Evolutionary conservation across 2,113 vertebrate genomes (phyloP), one percentile per base, ranked within the genome.

Genomic region (Chlorodrepanis virens): DNA sequence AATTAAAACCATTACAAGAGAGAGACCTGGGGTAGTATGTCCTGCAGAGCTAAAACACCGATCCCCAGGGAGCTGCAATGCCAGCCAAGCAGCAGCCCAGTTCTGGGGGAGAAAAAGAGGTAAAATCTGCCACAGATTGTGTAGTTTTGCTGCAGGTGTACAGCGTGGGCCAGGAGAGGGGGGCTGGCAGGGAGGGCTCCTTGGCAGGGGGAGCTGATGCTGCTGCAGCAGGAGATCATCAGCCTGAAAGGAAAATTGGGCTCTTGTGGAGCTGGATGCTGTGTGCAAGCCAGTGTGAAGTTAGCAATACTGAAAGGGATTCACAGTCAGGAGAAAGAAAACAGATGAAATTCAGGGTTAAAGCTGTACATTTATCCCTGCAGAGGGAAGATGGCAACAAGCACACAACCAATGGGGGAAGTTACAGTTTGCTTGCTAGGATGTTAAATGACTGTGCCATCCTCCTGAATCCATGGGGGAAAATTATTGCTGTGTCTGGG

Each of bases 241-340:
- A 90, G 63, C 85, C 86, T 93, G 83, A 88, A 92, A 92, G 77
- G 89, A 80, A 93, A 93, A 92, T 35, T 67, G 88, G 72, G 54
- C 45, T 89, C 63, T 40, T 78, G 54, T 44, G 56, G 79, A 89
- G 91, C 0, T 49, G 89, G 87, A 68, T 79, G 69, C 91, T 94
- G 89, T 12, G 72, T n/a, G 56, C 21, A 17, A 94, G 56, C 15
- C 79, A 31, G 75, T 45, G 75, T 54, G 79, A 70, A 78, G 56
- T 56, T 47, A 18, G 44, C 28, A 35, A 3, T 15, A 4, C 72
- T 57, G 65, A 63, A 64, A 79, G 69, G 33, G 45, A 42, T 18
- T 75, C 50, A 22, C 53, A 75, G 72, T 24, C 69, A 53, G 83
- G 83, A 59, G 60, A 67, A 29, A 44, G 74, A 29, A 94, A 86